phyloP scores from a whole-genome alignment of 2,888 invertebrate genomes.

The Drosophila colorata region DNA sequence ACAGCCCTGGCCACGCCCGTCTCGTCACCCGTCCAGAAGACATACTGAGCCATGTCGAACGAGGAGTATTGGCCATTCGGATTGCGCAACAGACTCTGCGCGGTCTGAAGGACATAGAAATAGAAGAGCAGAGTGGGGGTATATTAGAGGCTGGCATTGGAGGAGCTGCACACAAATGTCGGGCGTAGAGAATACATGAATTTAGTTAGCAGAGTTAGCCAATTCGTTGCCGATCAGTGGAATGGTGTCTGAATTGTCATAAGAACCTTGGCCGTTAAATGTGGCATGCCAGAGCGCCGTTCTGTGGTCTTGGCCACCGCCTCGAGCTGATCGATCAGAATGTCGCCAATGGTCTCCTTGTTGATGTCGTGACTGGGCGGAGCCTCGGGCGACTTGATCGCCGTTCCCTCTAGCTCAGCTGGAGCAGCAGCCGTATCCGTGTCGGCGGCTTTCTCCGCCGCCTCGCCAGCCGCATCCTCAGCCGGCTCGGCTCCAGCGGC shows the following conservation, averaged over 20 bases:
- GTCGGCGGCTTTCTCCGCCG: constrained; percentile 37
- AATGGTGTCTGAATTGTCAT: constrained; percentile 40
- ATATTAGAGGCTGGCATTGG: not conserved
- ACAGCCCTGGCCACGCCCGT: constrained; percentile 91
- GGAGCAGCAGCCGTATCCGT: constrained; percentile 23
- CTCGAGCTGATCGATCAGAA: constrained; percentile 75
- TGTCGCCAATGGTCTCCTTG: constrained; percentile 79
- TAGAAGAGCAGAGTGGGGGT: not conserved
- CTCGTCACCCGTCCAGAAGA: constrained; percentile 93
- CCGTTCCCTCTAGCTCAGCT: constrained; percentile 36
- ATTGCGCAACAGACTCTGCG: constrained; percentile 85
- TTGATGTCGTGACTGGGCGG: constrained; percentile 70
- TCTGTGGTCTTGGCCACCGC: constrained; percentile 77
- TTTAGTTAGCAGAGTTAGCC: constrained; percentile 44
- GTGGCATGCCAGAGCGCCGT: constrained; percentile 76
- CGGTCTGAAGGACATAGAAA: constrained; percentile 85
- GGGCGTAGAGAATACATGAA: constrained; percentile 22
- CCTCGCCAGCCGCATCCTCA: constrained; percentile 51
- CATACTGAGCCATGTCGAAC: constrained; percentile 92
- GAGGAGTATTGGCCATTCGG: constrained; percentile 90
- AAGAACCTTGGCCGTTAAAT: constrained; percentile 84
- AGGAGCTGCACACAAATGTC: constrained; percentile 6
- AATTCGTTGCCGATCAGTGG: constrained; percentile 62
- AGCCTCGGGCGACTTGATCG: constrained; percentile 50
- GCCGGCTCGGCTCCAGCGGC: constrained; percentile 32